Percentiles rank a stretch among this genome's conserved stretches.
Conservation (phyloP, 92 coral and sea anemone genomes). For the Epizoanthus ramosus region DNA sequence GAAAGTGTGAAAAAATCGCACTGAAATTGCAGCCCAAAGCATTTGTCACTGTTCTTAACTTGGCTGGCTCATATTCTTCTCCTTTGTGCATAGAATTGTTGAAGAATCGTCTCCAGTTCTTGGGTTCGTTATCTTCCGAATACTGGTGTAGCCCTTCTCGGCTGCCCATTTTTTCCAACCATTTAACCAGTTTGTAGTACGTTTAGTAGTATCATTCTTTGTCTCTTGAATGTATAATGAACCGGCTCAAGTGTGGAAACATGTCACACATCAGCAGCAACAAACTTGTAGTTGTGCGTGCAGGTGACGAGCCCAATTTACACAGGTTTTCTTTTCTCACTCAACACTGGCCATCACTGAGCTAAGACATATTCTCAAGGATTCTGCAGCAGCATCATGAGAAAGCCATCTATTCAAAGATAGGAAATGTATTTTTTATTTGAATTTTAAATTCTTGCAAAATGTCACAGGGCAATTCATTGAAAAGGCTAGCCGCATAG, state of each 20-base stretch:
- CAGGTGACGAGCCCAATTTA: background rate
- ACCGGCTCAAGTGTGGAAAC: background rate
- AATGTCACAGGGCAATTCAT: background rate
- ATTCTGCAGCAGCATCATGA: slow-evolving; percentile 20
- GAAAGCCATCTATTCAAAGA: slow-evolving; percentile 5
- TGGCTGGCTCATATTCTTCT: too few species aligned
- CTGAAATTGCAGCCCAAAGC: too few species aligned
- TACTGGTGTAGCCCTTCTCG: too few species aligned
- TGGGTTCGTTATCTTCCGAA: too few species aligned
- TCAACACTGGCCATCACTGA: slow-evolving; percentile 13
- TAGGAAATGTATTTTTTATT: background rate
- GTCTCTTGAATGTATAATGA: too few species aligned
- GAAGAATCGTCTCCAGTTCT: too few species aligned
- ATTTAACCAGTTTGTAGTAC: too few species aligned
- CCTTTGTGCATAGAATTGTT: too few species aligned
- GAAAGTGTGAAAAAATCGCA: too few species aligned
- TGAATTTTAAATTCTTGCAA: background rate
- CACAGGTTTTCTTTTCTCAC: background rate
- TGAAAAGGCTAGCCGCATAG: background rate
- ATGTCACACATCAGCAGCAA: slow-evolving; percentile 17
- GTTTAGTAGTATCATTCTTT: too few species aligned
- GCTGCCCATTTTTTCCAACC: too few species aligned
- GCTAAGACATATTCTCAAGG: slow-evolving; percentile 1
- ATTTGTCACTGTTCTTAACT: too few species aligned
- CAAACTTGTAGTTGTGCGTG: background rate